Base-by-base conservation (phyloP, 1,140 invertebrate species). In the Ganaspis sp. region DNA sequence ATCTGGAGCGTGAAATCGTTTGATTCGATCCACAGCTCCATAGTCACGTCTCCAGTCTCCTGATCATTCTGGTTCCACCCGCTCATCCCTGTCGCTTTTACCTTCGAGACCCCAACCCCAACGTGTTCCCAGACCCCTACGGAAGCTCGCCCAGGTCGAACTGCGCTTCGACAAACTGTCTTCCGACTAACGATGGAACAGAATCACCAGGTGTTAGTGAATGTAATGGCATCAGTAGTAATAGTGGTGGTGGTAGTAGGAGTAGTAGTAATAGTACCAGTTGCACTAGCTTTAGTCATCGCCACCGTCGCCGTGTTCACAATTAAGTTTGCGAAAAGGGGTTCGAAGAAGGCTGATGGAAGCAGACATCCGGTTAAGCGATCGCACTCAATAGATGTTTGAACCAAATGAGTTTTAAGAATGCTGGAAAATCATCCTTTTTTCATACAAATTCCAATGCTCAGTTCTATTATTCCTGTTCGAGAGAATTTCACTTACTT, bases 1-100 rank as follows among this genome's bases (percentile, higher is more conserved):
- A 81, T 76, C 69, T 81, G 45, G 80, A 79, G 80, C 80, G 73
- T 74, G 72, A 81, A 81, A 81, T 81, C 74, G 80, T 81, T 81
- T 81, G 77, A 81, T 81, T 81, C 77, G 74, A 75, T 77, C 77
- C 72, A 74, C 76, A 78, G 76, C 76, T 79, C 74, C 69, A 77
- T 81, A 76, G 76, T 78, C 76, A 81, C 76, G 74, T 78, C 78
- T 79, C 75, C 74, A 72, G 21, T 70, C 73, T 58, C 26, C 58
- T 64, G 58, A 64, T 64, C 58, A 64, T 64, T 64, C 23, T 64
- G 26, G 58, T 64, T 64, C 26, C 15, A 64, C 23, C 21, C 23
- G 58, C 58, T 64, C 26, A 64, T 64, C 23, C 58, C 58, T 64
- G 58, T 64, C 58, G 23, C 23, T 26, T 29, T 64, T 29, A 64